Conservation (phyloP, 2,797 vertebrate genomes). For the Poecilia picta region DNA sequence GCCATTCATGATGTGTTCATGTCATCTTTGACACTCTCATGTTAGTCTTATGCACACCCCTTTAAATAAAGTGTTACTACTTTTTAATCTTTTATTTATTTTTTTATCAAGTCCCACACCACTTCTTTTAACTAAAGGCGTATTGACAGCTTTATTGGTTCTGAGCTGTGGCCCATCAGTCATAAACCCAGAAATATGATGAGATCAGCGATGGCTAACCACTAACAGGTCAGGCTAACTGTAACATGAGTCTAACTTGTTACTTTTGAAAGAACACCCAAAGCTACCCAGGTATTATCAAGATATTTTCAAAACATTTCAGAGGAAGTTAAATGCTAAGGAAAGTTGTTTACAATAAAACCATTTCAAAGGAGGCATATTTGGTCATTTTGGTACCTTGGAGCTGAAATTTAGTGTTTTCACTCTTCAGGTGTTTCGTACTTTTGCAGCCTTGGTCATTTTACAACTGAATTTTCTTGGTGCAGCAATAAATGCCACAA, state of each 20-base stretch:
- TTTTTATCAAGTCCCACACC: background rate
- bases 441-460: background rate
- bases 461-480: background rate
- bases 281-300: background rate
- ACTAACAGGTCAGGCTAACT: background rate
- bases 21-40: too few species aligned
- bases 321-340: background rate
- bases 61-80: too few species aligned
- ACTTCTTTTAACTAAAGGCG: background rate
- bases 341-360: background rate
- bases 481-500: background rate
- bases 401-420: background rate
- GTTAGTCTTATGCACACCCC: too few species aligned
- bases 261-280: background rate
- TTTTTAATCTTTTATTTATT: too few species aligned
- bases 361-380: background rate
- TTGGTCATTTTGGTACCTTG: background rate
- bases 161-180: background rate
- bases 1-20: too few species aligned
- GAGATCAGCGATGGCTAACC: too few species aligned
- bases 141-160: background rate
- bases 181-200: too few species aligned
- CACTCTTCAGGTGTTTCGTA: background rate
- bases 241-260: background rate
- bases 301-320: background rate